Evolutionary conservation across 2,113 vertebrate genomes (phyloP), one percentile per base, ranked within the genome.

Genomic region (Cavia porcellus): DNA sequence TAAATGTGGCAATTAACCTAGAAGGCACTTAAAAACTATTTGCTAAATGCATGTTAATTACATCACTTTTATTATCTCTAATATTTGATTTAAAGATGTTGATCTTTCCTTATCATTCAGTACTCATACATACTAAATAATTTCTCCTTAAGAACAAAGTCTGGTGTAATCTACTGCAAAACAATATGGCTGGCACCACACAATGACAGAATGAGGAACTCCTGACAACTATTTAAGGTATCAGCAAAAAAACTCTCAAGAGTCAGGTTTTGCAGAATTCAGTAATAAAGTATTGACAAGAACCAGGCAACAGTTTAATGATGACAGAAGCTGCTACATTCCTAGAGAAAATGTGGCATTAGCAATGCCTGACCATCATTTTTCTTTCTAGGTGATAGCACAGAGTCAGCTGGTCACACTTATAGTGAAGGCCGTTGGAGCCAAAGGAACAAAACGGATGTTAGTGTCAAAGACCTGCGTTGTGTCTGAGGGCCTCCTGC

Each of bases 381-480:
- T 50, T 19, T 42, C 72, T 3, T 32, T 47, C 55, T 42, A 10
- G 72, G 17, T 13, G 20, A 25, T 7, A 47, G 55, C 25, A 20
- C 1, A 4, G 14, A 19, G 50, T 82, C 19, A 81, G 81, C 38
- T 74, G 79, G 32, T 13, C 70, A 28, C 15, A 22, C 5, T 61
- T 28, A 50, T 19, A 11, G 25, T 8, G 6, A 25, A 50, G 47
- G n/a, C 14, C 57, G 22, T n/a, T 19, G 17, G 24, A 22, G 45
- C 38, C 72, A 52, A 45, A 5, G 20, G 14, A 17, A 25, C 7
- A 1, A 17, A 4, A 2, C 4, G 5, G 35, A 5, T 35, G 0
- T 7, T 52, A 24, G 35, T 38, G 61, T 74, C 32, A 50, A 74
- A 66, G 47, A 19, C 80, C 9, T 2, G 1, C 6, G 64, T 8